Evolutionary conservation across 2,797 vertebrate species (phyloP), one percentile per base, ranked within the genome.

Genomic region (Iguana delicatissima): DNA sequence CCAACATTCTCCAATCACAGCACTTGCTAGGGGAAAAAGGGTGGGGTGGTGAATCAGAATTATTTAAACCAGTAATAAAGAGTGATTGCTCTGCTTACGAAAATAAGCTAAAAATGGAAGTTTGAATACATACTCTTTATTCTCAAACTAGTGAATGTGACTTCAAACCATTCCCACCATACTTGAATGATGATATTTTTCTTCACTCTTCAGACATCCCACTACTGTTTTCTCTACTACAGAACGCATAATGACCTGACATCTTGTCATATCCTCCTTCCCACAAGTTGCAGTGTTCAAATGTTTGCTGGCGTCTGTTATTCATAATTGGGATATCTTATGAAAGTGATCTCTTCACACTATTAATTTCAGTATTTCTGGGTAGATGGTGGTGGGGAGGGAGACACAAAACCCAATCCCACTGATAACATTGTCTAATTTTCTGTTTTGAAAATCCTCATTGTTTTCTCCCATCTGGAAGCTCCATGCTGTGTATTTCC

Each of bases 341-440:
- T 82, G 87, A 57, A 73, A 89, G 89, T 52, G 84, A 91, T 89
- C 88, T 89, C 50, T 88, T 76, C 77, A 82, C 80, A 81, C 80
- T 90, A 38, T 93, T 29, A 26, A 67, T 62, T 92, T 86, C 7
- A 14, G 50, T 80, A 24, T 91, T 91, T 92, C 50, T 91, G 89
- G 89, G 72, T 59, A 86, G 67, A 93, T 81, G 86, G 69, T 16
- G 12, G 14, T 52, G 84, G 38, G 35, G 32, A n/a, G 64, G n/a
- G 20, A 5, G 1, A 35, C 52, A n/a, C 35, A 32, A 79, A 52
- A 57, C 9, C 6, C 32, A 72, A 1, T 59, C n/a, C 50, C 92
- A 89, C 50, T 73, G 64, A 52, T 50, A 88, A 84, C 84, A 3
- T 3, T 32, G 22, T 67, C 89, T 93, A 92, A 93, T 93, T 67